Conservation (phyloP, 2,888 invertebrate genomes). For the Dermolepida albohirtum region DNA sequence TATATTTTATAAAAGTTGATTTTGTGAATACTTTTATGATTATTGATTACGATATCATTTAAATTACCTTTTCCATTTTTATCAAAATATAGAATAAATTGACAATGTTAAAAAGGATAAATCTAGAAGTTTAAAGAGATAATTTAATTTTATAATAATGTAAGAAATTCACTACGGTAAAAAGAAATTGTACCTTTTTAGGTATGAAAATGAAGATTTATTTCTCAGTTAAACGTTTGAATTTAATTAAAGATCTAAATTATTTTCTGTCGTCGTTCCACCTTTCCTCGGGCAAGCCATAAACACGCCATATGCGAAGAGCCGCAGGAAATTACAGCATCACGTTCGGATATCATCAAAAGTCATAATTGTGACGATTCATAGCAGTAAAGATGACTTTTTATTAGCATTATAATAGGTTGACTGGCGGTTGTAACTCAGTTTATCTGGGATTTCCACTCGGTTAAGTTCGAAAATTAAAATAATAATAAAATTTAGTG, state of each 20-base stretch:
- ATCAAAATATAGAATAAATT: too few relatives aligned
- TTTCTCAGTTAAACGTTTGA: slow-evolving; percentile 21
- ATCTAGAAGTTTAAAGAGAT: too few relatives aligned
- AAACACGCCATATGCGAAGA: slow-evolving; percentile 35
- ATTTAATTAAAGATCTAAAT: slow-evolving; percentile 36
- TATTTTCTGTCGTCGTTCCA: slow-evolving; percentile 17
- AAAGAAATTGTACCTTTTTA: slow-evolving; percentile 20
- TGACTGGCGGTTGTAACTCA: slow-evolving; percentile 45
- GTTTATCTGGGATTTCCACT: slow-evolving; percentile 55
- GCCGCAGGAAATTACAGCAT: slow-evolving; percentile 32
- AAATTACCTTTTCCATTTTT: too few relatives aligned
- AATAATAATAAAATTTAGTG: slow-evolving; percentile 56
- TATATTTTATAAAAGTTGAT: too few relatives aligned
- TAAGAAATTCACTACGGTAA: slow-evolving; percentile 5
- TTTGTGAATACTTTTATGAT: too few relatives aligned
- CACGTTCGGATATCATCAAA: slow-evolving; percentile 35
- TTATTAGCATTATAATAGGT: slow-evolving; percentile 36
- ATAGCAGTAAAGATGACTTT: slow-evolving; percentile 29
- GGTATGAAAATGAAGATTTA: slow-evolving; percentile 28
- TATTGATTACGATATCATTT: too few relatives aligned
- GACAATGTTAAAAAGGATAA: too few relatives aligned
- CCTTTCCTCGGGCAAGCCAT: slow-evolving; percentile 19
- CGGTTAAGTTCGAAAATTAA: slow-evolving; percentile 54
- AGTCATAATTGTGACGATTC: slow-evolving; percentile 37
- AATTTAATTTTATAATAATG: background rate